Conservation (phyloP, 23 tunicate species). For the Phallusia fumigata region DNA sequence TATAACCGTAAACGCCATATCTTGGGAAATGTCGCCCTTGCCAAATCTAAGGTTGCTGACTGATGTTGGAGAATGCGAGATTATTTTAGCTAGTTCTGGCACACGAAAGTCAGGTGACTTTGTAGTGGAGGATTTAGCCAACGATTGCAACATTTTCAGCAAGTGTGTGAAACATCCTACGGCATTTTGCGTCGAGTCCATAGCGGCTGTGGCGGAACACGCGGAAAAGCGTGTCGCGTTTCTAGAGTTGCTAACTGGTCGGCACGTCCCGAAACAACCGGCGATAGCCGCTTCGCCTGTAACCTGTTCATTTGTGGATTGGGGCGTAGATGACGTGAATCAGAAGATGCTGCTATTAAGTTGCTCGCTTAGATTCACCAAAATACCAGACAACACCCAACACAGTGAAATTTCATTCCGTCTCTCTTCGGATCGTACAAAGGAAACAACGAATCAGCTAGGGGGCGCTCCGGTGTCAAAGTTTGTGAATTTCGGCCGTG, state of each 20-base stretch:
- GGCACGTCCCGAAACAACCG: slow-evolving; percentile 1
- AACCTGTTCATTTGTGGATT: slow-evolving; percentile 12
- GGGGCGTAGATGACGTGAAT: neutral
- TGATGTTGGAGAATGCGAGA: neutral
- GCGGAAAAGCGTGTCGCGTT: neutral
- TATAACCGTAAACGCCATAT: neutral
- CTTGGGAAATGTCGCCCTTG: neutral
- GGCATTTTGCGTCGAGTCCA: neutral
- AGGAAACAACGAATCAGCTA: neutral
- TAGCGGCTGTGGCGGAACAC: neutral
- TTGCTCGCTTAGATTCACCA: slow-evolving; percentile 23
- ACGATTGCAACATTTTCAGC: neutral
- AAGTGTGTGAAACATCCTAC: neutral
- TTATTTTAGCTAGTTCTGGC: neutral
- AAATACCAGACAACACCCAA: neutral
- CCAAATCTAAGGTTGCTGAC: neutral
- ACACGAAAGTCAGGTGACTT: neutral
- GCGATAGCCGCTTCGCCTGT: neutral
- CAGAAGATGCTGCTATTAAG: slow-evolving; percentile 8
- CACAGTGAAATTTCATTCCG: neutral
- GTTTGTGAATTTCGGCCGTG: slow-evolving; percentile 16
- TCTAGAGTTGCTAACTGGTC: neutral
- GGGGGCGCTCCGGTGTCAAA: neutral
- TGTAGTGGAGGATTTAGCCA: neutral
- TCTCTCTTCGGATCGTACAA: neutral